Evolutionary conservation across 2,888 invertebrate genomes (phyloP), one percentile per base, ranked within the genome.

Genomic region (Acronicta leporina): DNA sequence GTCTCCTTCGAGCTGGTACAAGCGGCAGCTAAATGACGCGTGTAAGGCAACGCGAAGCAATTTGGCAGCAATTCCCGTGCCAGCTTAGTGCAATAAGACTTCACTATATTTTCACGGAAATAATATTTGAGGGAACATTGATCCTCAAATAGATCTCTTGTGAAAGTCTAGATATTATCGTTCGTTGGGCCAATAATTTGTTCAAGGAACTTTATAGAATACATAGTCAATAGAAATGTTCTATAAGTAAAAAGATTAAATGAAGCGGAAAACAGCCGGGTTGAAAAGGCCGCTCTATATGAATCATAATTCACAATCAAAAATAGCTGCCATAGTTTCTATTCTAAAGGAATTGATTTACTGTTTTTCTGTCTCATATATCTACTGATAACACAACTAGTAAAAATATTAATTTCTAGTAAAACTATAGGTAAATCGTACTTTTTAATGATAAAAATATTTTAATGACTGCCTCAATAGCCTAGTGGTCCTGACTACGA

Each of bases 1-100:
- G 57, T 65, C 73, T 57, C 44, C 67, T 73, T 71, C 59, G 45
- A 38, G 41, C 63, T 48, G 63, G 53, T 71, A 71, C 65, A 68
- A 85, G 80, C 81, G 78, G 80, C 81, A 78, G 70, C 78, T 91
- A 92, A 93, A 92, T 92, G 92, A 92, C 87, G 89, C 92, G 91
- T 91, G 83, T 84, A 87, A 87, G 85, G 88, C 87, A 88, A 87
- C 86, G 82, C 83, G 65, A 76, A 85, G 92, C 92, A 91, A 94
- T 92, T 94, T 94, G 94, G 93, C 93, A 93, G 85, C 86, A 81
- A 83, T 82, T 87, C 83, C 82, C 75, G 75, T 68, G 68, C 79
- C 79, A 79, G 82, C 85, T 83, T 82, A 81, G 77, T 78, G 83
- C 86, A 87, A 83, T 86, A 85, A 86, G 82, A 86, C 79, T 80